Evolutionary conservation across 2,797 vertebrate genomes (phyloP), one percentile per base, ranked within the genome.

Genomic region (Sylvilagus floridanus): DNA sequence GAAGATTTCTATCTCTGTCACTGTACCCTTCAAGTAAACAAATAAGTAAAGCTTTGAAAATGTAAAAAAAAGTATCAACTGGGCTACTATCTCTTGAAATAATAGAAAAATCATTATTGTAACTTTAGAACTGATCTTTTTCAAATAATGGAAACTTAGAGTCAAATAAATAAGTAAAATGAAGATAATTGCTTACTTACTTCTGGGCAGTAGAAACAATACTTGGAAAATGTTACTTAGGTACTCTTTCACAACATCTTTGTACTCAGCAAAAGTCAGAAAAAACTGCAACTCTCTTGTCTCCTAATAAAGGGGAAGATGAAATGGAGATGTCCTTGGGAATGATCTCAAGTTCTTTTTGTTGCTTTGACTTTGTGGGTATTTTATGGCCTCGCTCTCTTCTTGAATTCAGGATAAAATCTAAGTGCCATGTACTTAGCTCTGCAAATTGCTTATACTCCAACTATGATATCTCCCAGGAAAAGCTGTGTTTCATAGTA

Each of bases 301-400:
- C 35, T 87, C 62, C 73, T 90, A 93, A 28, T 75, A 75, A 2
- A 57, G 7, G 11, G 11, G 24, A 2, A 75, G 84, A 84, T 93
- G 52, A 90, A 26, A 5, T 96, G 57, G 82, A 75, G 54, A 79
- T 93, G 28, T 93, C 32, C 77, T 78, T 96, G 66, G 26, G 84
- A 54, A 62, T 28, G 68, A 63, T 1, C 8, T 90, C 87, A 89
- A 79, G 42, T 95, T 95, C 68, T 93, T 96, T 95, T 91, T 95
- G 94, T 97, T 97, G 82, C 93, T 83, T 97, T 96, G 95, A 96
- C 81, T 95, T 95, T 94, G 93, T 96, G 63, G 73, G 11, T 96
- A 69, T 97, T 98, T 98, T 97, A 97, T 98, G 88, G 75, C 75
- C 30, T 96, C 96, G 90, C 52, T 88, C 91, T 97, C 84, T 83